These are phyloP conservation scores for Incurvaria masculella DNA, from an alignment of 2,888 invertebrate genomes.

Conservation along the genomic window DNA sequence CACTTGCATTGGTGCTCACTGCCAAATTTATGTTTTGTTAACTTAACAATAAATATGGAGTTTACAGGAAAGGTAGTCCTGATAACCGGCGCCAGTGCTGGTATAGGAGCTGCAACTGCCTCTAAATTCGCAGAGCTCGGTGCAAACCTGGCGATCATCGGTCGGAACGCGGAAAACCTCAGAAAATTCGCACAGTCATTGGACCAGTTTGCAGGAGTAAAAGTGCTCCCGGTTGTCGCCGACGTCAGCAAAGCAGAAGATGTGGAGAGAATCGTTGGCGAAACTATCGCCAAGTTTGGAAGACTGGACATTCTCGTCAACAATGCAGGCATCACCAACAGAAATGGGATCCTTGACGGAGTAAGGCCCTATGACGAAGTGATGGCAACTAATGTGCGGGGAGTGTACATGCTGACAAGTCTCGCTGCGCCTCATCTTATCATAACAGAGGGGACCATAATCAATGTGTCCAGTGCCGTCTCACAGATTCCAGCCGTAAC, in stretches of 20 bases:
- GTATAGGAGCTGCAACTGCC: slow-evolving; percentile 70
- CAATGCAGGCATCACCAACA: background rate
- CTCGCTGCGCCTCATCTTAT: slow-evolving; percentile 79
- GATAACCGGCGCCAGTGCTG: slow-evolving; percentile 69
- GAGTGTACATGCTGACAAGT: slow-evolving; percentile 74
- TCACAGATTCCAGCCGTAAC: slow-evolving; percentile 32
- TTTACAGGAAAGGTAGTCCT: slow-evolving; percentile 63
- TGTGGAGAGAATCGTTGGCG: background rate
- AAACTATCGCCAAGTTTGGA: background rate
- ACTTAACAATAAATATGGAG: too few species aligned
- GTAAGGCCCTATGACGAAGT: slow-evolving; percentile 78
- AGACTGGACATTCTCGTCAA: background rate
- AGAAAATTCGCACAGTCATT: slow-evolving; percentile 60
- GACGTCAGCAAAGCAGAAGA: slow-evolving; percentile 46
- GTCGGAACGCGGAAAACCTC: slow-evolving; percentile 66
- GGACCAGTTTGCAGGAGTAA: slow-evolving; percentile 31
- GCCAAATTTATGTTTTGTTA: too few species aligned
- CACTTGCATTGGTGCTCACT: too few species aligned
- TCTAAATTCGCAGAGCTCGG: slow-evolving; percentile 63
- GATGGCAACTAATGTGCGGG: slow-evolving; percentile 81
- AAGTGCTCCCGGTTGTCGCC: slow-evolving; percentile 58
- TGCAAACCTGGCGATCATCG: slow-evolving; percentile 63
- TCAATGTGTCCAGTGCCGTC: slow-evolving; percentile 91
- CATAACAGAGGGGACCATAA: slow-evolving; percentile 75
- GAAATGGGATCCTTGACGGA: slow-evolving; percentile 61